phyloP scores from a whole-genome alignment of 2,888 invertebrate genomes.

The Drosophila buzzatii region DNA sequence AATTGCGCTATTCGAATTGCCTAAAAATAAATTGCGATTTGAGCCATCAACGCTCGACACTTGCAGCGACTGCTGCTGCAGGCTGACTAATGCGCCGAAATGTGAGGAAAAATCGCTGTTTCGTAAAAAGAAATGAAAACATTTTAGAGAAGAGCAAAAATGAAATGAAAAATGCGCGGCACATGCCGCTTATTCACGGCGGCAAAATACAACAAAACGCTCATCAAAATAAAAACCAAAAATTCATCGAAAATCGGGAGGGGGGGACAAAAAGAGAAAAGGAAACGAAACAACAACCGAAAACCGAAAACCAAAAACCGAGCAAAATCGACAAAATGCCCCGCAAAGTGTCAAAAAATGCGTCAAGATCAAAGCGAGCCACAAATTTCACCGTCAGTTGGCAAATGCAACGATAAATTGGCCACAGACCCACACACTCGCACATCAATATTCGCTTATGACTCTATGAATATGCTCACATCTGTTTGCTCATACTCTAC shows the following conservation, averaged over 20 bases:
- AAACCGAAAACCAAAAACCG: slow-evolving; percentile 29
- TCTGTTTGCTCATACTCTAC: too few species aligned
- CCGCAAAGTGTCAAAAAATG: slow-evolving; percentile 74
- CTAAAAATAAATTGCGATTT: slow-evolving; percentile 51
- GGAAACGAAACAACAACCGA: slow-evolving; percentile 12
- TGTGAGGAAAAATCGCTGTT: slow-evolving; percentile 50
- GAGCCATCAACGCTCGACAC: slow-evolving; percentile 41
- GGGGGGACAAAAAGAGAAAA: too few species aligned
- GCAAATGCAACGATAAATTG: slow-evolving; percentile 76
- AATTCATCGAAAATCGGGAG: slow-evolving; percentile 26
- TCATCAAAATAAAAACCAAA: slow-evolving; percentile 33
- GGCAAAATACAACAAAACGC: slow-evolving; percentile 12
- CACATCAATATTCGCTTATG: not conserved
- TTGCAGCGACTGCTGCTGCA: slow-evolving; percentile 51
- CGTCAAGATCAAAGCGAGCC: slow-evolving; percentile 75
- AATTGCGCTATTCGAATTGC: slow-evolving; percentile 28
- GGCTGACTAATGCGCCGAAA: slow-evolving; percentile 69
- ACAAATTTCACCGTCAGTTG: slow-evolving; percentile 69
- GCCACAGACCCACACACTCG: slow-evolving; percentile 45
- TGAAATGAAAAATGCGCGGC: slow-evolving; percentile 62
- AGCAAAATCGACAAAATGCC: slow-evolving; percentile 70
- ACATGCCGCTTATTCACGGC: slow-evolving; percentile 57
- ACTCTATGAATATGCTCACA: too few species aligned
- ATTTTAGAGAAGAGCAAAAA: slow-evolving; percentile 2
- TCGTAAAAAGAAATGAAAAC: slow-evolving; percentile 32